Evolutionary conservation across 2,888 invertebrate genomes (phyloP), one percentile per base, ranked within the genome.

Genomic region (Xestia xanthographa): DNA sequence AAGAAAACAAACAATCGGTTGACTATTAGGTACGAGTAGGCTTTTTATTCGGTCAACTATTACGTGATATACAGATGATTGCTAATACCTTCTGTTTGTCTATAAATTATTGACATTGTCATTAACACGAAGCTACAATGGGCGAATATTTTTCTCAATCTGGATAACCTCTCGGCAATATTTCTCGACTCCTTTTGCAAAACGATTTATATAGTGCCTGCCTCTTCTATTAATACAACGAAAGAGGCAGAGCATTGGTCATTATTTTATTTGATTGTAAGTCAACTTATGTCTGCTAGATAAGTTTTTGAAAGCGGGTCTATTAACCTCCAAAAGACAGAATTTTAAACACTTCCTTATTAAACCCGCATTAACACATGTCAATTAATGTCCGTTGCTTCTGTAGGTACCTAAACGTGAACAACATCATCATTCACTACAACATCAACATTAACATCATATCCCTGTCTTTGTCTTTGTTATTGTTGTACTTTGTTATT

Each of bases 1-100:
- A 43, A 43, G 74, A 29, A 73, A 43, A 20, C 9, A 73, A 50
- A 43, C 62, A 74, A 62, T 62, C 14, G 50, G n/a, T 50, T 41
- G 2, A 43, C 34, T 73, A 26, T 34, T 17, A 34, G 34, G 34
- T 34, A 34, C 34, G 5, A 43, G 34, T 34, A 34, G 2, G 50
- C 41, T 53, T 43, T 34, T 43, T 34, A 9, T 4, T 48, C 14
- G 41, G 60, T 43, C 48, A 73, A 56, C 2, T 26, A 34, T 56
- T 29, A 22, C 11, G 6, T 67, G 67, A 67, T 48, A 17, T 4
- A 41, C 17, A 29, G 0, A 41, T 26, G 14, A 50, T 20, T 48
- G 22, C 14, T 60, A 43, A 11, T 43, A 62, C 11, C 26, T 48
- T 38, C 14, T 56, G 20, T 41, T 12, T 38, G 34, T 34, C n/a